phyloP scores from a whole-genome alignment of 1,140 invertebrate species.

The Sinella curviseta region DNA sequence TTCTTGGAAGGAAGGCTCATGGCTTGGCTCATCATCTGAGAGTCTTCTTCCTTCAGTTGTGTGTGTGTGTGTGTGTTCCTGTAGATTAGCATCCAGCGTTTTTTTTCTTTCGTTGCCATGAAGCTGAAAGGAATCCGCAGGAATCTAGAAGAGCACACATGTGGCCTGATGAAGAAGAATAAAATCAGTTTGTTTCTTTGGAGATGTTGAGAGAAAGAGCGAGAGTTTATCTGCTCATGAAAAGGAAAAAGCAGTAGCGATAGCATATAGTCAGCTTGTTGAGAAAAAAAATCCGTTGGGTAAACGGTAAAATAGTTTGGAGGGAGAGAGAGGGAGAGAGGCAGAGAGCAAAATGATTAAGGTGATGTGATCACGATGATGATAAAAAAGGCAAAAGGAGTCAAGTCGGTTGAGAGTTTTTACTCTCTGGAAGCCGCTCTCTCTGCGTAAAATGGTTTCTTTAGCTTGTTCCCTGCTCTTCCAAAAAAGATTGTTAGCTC shows the following conservation, averaged over 20 bases:
- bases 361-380: conserved; percentile 7
- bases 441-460: neutral
- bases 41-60: neutral
- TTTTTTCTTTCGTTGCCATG: neutral
- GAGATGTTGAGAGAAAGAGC: too few relatives aligned
- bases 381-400: neutral
- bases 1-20: neutral
- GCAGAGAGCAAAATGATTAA: neutral
- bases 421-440: neutral
- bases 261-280: neutral
- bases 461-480: too few relatives aligned
- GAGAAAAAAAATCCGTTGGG: neutral
- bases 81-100: neutral
- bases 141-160: neutral
- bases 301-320: neutral
- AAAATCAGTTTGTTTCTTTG: conserved; percentile 12
- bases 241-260: neutral
- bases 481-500: neutral
- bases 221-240: too few relatives aligned
- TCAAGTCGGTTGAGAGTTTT: neutral
- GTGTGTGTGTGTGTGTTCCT: neutral
- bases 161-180: neutral
- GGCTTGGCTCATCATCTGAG: too few relatives aligned
- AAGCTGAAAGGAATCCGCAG: neutral
- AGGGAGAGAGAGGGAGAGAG: neutral